phyloP scores from a whole-genome alignment of 1,140 invertebrate species.

The Mya arenaria region DNA sequence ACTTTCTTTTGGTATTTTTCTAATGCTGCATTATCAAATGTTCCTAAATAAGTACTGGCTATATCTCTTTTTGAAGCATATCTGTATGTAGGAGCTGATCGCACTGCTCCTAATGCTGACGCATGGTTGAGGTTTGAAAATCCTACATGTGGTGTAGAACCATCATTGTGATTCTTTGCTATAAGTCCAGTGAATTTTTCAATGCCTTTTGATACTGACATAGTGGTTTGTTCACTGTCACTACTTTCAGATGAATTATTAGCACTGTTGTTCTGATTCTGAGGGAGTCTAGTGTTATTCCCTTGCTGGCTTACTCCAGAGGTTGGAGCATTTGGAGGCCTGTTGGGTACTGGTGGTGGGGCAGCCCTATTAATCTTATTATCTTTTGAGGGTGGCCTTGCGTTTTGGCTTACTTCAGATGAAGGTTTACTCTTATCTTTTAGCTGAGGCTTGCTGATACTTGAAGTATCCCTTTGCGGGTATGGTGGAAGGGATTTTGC shows the following conservation, averaged over 20 bases:
- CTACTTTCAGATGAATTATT: slow-evolving; percentile 40
- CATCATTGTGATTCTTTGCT: slow-evolving; percentile 32
- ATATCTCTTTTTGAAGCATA: slow-evolving; percentile 81
- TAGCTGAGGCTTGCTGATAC: neutral
- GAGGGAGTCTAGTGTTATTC: neutral
- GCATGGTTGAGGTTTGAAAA: slow-evolving; percentile 56
- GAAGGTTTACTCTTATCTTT: neutral
- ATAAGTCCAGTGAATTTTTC: slow-evolving; percentile 50
- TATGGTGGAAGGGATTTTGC: slow-evolving; percentile 40
- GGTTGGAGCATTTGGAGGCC: slow-evolving; percentile 4
- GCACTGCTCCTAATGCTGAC: slow-evolving; percentile 12
- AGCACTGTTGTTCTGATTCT: neutral
- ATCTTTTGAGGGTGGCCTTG: neutral
- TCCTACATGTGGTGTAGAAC: slow-evolving; percentile 25
- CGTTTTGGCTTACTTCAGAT: too few species aligned
- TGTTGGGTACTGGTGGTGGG: slow-evolving; percentile 46
- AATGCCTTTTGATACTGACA: slow-evolving; percentile 53
- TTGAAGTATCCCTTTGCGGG: slow-evolving; percentile 15
- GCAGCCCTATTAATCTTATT: neutral
- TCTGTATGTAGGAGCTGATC: slow-evolving; percentile 66
- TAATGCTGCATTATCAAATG: slow-evolving; percentile 69
- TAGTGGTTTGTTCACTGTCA: slow-evolving; percentile 44
- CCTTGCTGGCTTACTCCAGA: neutral
- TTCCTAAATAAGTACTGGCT: slow-evolving; percentile 79
- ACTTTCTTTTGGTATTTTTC: slow-evolving; percentile 73